Percentiles rank a stretch among this genome's conserved stretches.
Conservation (phyloP, 2,113 vertebrate species). For the Dasyurus viverrinus region DNA sequence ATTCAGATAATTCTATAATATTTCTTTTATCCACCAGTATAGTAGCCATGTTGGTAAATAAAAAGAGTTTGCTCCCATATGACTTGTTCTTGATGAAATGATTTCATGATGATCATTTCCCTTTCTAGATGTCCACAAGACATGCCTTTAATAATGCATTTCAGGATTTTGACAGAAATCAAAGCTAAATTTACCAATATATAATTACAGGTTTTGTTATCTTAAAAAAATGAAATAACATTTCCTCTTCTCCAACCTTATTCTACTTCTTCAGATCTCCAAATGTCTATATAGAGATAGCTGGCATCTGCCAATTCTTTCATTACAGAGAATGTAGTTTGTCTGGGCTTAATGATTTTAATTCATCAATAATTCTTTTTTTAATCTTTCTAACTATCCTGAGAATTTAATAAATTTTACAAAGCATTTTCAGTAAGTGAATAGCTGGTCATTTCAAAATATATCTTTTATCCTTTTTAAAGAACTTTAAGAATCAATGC, state of each 20-base stretch:
- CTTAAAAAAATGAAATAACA: background rate
- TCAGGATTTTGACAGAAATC: background rate
- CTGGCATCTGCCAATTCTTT: background rate
- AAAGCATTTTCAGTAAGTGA: background rate
- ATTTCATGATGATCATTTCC: background rate
- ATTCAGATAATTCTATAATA: background rate
- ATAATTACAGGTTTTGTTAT: background rate
- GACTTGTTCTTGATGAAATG: background rate
- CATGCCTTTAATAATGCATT: background rate
- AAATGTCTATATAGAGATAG: background rate
- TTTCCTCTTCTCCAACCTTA: background rate
- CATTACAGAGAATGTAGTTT: background rate
- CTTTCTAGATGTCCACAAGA: background rate
- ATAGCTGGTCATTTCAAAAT: background rate
- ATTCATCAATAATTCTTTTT: background rate
- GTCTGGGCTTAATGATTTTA: background rate
- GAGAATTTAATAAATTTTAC: background rate
- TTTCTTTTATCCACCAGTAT: background rate
- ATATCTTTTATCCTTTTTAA: constrained; percentile 32
- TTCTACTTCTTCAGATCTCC: background rate
- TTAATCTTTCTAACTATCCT: background rate
- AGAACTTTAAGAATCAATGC: constrained; percentile 56
- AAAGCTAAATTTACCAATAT: background rate
- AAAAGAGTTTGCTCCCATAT: background rate
- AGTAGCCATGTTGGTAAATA: background rate